Conservation (phyloP, 2,888 invertebrate genomes). For the Cephus pulcher region DNA sequence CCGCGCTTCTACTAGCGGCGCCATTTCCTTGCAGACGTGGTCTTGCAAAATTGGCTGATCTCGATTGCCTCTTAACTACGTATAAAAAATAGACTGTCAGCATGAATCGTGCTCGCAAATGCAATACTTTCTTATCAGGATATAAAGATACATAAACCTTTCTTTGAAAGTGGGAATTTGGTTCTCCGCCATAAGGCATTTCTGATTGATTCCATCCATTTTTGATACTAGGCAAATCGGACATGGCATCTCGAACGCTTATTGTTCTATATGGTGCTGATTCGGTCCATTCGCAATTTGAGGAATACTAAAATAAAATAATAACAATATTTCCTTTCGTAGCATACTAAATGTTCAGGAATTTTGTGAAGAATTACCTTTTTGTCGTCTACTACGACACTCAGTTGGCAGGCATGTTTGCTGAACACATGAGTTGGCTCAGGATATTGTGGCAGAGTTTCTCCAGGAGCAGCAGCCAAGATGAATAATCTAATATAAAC, state of each 20-base stretch:
- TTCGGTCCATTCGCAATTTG: slow-evolving; percentile 73
- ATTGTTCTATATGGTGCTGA: slow-evolving; percentile 83
- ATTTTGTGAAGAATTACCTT: slow-evolving; percentile 58
- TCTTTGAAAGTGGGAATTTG: slow-evolving; percentile 82
- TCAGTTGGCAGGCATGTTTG: slow-evolving; percentile 74
- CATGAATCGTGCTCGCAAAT: neutral
- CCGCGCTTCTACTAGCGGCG: slow-evolving; percentile 80
- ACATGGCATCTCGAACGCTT: slow-evolving; percentile 85
- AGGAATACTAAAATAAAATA: slow-evolving; percentile 43
- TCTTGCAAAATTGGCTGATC: slow-evolving; percentile 73
- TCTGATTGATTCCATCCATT: slow-evolving; percentile 79
- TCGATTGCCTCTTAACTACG: slow-evolving; percentile 72
- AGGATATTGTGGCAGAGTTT: slow-evolving; percentile 79
- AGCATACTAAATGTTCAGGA: neutral
- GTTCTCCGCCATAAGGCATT: slow-evolving; percentile 78
- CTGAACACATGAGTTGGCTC: slow-evolving; percentile 85
- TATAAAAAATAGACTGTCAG: slow-evolving; percentile 10
- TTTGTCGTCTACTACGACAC: slow-evolving; percentile 72
- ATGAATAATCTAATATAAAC: slow-evolving; percentile 73
- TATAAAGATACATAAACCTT: slow-evolving; percentile 48
- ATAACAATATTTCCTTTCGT: slow-evolving; percentile 45
- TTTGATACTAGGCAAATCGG: slow-evolving; percentile 80
- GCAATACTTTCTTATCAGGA: neutral
- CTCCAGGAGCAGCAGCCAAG: slow-evolving; percentile 85
- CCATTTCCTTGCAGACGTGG: slow-evolving; percentile 89